Conservation (phyloP, 2,888 invertebrate genomes). For the Encarsia formosa region DNA sequence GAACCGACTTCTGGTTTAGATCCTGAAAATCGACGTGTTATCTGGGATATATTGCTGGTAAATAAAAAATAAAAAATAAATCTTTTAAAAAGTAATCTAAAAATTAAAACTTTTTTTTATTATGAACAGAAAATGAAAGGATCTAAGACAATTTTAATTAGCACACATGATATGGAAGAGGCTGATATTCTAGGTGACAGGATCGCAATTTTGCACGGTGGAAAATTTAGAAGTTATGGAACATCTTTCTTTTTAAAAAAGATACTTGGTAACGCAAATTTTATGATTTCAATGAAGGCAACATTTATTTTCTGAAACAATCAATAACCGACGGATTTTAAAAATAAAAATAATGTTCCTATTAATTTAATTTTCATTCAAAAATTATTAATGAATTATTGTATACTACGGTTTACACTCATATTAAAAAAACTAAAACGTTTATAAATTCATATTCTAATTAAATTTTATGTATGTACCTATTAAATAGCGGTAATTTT, state of each 20-base stretch:
- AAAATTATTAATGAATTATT: too few species aligned
- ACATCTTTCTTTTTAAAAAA: slow-evolving; percentile 76
- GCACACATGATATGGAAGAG: slow-evolving; percentile 93
- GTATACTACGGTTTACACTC: too few species aligned
- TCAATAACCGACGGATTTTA: too few species aligned
- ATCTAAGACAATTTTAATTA: slow-evolving; percentile 74
- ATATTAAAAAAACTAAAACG: too few species aligned
- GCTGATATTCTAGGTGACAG: slow-evolving; percentile 84
- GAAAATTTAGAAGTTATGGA: slow-evolving; percentile 71
- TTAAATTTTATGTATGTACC: too few species aligned
- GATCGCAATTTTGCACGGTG: slow-evolving; percentile 76
- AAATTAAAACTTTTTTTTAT: background rate
- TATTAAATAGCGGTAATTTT: too few species aligned
- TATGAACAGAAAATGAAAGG: slow-evolving; percentile 54
- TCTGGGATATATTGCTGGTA: slow-evolving; percentile 77
- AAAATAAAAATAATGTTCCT: too few species aligned
- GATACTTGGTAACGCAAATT: slow-evolving; percentile 51
- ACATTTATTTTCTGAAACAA: background rate
- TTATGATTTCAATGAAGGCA: background rate
- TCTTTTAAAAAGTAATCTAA: background rate
- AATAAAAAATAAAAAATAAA: slow-evolving; percentile 42
- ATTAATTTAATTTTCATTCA: too few species aligned
- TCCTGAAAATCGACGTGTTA: slow-evolving; percentile 75
- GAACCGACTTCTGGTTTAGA: slow-evolving; percentile 86
- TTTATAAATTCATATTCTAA: too few species aligned